Percentiles rank a stretch among this genome's conserved stretches.
Evolutionary conservation across 2,888 invertebrate genomes (phyloP).

Genomic region (Hypolimnas misippus): DNA sequence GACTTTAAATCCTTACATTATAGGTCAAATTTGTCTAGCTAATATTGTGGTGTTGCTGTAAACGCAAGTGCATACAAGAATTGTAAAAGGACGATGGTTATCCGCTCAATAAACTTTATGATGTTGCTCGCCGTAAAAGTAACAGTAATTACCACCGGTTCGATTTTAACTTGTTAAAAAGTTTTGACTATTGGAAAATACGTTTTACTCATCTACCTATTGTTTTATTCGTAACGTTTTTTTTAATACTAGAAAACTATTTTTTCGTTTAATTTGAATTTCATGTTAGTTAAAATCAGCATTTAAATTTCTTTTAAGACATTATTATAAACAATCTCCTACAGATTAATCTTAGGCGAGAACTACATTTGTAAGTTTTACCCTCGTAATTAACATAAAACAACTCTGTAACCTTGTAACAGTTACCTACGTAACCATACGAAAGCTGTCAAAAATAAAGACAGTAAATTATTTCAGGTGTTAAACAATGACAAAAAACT

Average conservation of each 20-base stretch:
- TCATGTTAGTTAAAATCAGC: too few species aligned
- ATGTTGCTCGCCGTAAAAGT: conserved; percentile 50
- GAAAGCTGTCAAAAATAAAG: too few species aligned
- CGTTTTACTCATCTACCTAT: background rate
- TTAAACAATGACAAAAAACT: too few species aligned
- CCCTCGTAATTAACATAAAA: too few species aligned
- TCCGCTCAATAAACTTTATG: conserved; percentile 63
- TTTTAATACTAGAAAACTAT: background rate
- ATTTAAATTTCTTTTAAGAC: too few species aligned
- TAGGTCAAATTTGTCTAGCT: background rate
- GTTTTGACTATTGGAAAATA: conserved; percentile 20
- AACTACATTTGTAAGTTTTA: too few species aligned
- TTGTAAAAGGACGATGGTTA: conserved; percentile 51
- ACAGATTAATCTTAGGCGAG: too few species aligned
- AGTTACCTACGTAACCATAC: too few species aligned
- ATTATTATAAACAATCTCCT: too few species aligned
- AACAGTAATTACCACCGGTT: conserved; percentile 51
- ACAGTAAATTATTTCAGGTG: too few species aligned
- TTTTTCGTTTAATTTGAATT: too few species aligned
- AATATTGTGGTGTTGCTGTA: background rate
- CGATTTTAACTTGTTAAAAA: conserved; percentile 20
- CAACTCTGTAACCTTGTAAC: too few species aligned
- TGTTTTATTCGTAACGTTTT: background rate
- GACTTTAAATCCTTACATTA: background rate
- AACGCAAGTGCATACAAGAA: conserved; percentile 53